Percentiles rank a stretch among this genome's conserved stretches.
Conservation (phyloP, 2,797 vertebrate genomes). For the Anabas testudineus region DNA sequence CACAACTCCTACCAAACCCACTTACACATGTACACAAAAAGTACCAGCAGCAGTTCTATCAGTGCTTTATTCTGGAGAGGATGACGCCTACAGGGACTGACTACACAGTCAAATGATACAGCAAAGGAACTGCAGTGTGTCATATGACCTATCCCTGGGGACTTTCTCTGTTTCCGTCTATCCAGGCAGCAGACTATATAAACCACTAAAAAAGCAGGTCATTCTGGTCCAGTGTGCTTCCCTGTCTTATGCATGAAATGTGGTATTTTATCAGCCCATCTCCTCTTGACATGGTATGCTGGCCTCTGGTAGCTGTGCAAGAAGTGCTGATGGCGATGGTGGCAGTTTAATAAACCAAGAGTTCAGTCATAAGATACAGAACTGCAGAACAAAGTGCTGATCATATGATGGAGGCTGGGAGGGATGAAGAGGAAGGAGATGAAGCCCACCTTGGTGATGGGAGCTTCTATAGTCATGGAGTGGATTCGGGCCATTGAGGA, state of each 20-base stretch:
- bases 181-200: conserved; percentile 48
- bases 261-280: conserved; percentile 64
- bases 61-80: conserved; percentile 69
- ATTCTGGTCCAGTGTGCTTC: conserved; percentile 47
- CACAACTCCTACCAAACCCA: conserved; percentile 38
- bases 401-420: conserved; percentile 55
- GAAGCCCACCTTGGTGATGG: conserved; percentile 96
- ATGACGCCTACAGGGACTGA: conserved; percentile 70
- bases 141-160: conserved; percentile 75
- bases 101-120: conserved; percentile 78
- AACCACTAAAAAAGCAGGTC: conserved; percentile 61
- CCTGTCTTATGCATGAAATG: conserved; percentile 59
- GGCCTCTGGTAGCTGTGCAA: conserved; percentile 46
- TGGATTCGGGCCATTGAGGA: conserved; percentile 98
- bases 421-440: conserved; percentile 9
- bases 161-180: conserved; percentile 67
- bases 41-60: conserved; percentile 53
- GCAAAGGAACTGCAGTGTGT: conserved; percentile 73
- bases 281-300: conserved; percentile 50
- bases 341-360: conserved; percentile 42
- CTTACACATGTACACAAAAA: conserved; percentile 24
- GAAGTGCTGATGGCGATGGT: conserved; percentile 48
- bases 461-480: conserved; percentile 98
- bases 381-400: conserved; percentile 33
- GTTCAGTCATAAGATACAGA: conserved; percentile 66